Percentiles rank a stretch among this genome's conserved stretches.
These are phyloP conservation scores for Stichopus chloronotus DNA, from an alignment of 35 echinoderm and acorn worm genomes.

Conservation along the genomic window DNA sequence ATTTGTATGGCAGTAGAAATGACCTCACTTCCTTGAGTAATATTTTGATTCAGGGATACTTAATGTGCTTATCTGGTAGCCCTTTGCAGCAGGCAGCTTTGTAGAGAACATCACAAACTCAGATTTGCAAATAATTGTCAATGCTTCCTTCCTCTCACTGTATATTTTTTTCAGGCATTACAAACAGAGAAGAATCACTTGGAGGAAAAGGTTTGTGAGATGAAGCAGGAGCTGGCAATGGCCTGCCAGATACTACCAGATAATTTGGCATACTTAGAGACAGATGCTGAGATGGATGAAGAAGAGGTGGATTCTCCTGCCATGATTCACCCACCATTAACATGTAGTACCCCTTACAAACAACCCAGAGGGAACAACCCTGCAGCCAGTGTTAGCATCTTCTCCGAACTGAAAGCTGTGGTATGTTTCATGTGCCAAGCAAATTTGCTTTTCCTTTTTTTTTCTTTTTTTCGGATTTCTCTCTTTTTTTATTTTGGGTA, in stretches of 20 bases:
- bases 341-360: constrained; percentile 43
- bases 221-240: constrained; percentile 32
- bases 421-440: neutral
- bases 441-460: neutral
- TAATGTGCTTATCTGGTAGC: too few species aligned
- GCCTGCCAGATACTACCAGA: constrained; percentile 47
- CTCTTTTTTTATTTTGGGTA: too few species aligned
- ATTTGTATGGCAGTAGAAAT: too few species aligned
- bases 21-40: too few species aligned
- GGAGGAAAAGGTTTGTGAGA: constrained; percentile 41
- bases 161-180: neutral
- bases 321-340: constrained; percentile 37
- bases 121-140: too few species aligned
- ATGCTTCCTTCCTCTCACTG: too few species aligned
- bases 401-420: constrained; percentile 51
- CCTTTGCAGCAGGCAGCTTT: too few species aligned
- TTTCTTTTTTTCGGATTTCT: too few species aligned
- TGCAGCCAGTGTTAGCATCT: constrained; percentile 26
- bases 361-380: constrained; percentile 6
- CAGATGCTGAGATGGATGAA: neutral
- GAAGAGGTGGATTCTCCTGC: constrained; percentile 5
- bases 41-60: too few species aligned
- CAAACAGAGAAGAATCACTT: constrained; percentile 53
- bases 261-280: constrained; percentile 29
- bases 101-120: too few species aligned